These are phyloP conservation scores for Microctenopoma steveboyesi DNA, from an alignment of 2,797 vertebrate species.

Conservation along the genomic window DNA sequence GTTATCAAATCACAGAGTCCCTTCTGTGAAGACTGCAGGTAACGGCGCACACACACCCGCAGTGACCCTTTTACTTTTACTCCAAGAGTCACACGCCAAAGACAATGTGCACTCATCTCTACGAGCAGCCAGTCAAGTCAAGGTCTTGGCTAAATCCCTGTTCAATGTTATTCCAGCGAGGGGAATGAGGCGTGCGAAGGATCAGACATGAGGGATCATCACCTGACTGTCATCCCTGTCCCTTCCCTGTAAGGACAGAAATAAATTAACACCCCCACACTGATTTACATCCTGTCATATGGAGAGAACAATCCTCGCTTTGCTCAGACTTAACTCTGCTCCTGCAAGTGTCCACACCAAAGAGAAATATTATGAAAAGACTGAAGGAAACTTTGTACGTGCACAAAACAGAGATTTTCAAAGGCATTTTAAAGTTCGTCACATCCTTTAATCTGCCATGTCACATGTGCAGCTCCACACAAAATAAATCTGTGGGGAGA, in stretches of 20 bases:
- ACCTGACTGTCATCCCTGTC: slow-evolving; percentile 61
- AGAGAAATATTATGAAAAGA: slow-evolving; percentile 4
- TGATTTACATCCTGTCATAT: slow-evolving; percentile 65
- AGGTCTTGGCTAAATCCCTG: slow-evolving; percentile 74
- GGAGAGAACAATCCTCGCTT: slow-evolving; percentile 38
- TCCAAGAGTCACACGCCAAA: slow-evolving; percentile 21
- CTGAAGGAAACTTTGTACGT: not conserved
- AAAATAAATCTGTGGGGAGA: not conserved
- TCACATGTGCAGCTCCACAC: slow-evolving; percentile 48
- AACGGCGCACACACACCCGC: not conserved
- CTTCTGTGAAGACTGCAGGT: slow-evolving; percentile 7
- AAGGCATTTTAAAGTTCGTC: slow-evolving; percentile 30
- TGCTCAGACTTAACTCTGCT: slow-evolving; percentile 17
- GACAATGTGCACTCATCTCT: slow-evolving; percentile 44
- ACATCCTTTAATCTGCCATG: slow-evolving; percentile 56
- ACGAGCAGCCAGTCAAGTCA: slow-evolving; percentile 65
- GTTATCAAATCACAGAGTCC: slow-evolving; percentile 24
- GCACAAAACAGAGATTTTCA: not conserved
- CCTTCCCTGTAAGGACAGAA: slow-evolving; percentile 51
- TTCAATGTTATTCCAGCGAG: slow-evolving; percentile 71
- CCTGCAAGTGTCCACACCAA: not conserved
- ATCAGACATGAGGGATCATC: slow-evolving; percentile 75
- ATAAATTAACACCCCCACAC: slow-evolving; percentile 56
- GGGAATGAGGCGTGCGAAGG: slow-evolving; percentile 64
- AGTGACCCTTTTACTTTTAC: not conserved